A percentile compares a stretch with the other conserved stretches of the same genome.
Evolutionary conservation across 2,113 vertebrate genomes (phyloP).

Genomic region (Coreoperca whiteheadi): DNA sequence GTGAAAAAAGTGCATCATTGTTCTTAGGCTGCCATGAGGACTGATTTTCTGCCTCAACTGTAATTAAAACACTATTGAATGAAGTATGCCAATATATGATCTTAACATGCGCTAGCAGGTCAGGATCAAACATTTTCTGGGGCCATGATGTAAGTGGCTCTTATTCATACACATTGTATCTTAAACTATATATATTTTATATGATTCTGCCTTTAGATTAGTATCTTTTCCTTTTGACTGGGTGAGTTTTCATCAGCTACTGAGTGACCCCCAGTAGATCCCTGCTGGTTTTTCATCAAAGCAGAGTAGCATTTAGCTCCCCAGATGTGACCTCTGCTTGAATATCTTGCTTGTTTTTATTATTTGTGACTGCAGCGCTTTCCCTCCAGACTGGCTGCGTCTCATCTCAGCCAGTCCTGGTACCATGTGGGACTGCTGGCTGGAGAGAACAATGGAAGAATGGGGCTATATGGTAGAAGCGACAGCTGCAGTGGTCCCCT

Average conservation of each 20-base stretch:
- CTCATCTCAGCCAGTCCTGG: constrained; percentile 43
- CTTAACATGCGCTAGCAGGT: neutral
- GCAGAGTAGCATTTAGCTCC: constrained; percentile 48
- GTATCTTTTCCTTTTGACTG: constrained; percentile 8
- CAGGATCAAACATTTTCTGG: neutral
- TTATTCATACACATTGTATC: neutral
- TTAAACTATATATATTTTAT: constrained; percentile 40
- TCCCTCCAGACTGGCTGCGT: constrained; percentile 41
- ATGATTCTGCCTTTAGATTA: constrained; percentile 13
- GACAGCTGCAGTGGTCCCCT: constrained; percentile 63
- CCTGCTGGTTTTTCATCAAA: constrained; percentile 48
- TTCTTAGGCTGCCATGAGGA: neutral
- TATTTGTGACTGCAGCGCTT: constrained; percentile 34
- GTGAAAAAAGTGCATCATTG: neutral
- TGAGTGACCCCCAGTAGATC: neutral
- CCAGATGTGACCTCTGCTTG: constrained; percentile 53
- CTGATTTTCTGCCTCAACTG: constrained; percentile 35
- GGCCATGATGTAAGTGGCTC: neutral
- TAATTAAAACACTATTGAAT: constrained; percentile 19
- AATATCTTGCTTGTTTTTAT: constrained; percentile 62
- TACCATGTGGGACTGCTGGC: constrained; percentile 45
- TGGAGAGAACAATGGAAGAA: constrained; percentile 45
- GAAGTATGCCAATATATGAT: neutral
- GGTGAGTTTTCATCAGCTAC: constrained; percentile 16
- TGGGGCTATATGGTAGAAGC: constrained; percentile 52